Conservation (phyloP, 2,797 vertebrate species). For the Aratinga solstitialis region DNA sequence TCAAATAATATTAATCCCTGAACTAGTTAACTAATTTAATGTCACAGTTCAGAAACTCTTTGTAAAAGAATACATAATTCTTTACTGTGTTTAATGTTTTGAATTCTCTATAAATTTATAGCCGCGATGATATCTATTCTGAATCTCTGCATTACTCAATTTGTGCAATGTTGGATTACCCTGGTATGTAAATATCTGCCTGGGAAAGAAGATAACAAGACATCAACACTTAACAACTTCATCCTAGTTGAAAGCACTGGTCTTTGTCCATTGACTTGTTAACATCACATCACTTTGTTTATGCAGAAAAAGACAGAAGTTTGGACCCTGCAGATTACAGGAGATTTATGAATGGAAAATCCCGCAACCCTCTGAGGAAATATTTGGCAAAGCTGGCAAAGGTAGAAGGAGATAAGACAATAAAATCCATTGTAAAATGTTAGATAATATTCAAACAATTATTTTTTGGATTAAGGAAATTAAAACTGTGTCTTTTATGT, state of each 20-base stretch:
- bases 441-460: not conserved
- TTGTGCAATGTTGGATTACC: not conserved
- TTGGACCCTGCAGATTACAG: not conserved
- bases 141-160: not conserved
- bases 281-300: slow-evolving; percentile 20
- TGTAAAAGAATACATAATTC: not conserved
- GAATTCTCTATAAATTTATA: not conserved
- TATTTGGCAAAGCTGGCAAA: slow-evolving; percentile 12
- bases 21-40: not conserved
- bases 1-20: not conserved
- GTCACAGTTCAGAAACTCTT: not conserved
- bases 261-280: slow-evolving; percentile 22
- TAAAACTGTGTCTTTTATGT: not conserved
- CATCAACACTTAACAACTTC: not conserved
- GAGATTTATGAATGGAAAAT: slow-evolving; percentile 21
- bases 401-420: not conserved
- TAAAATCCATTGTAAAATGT: not conserved
- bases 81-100: not conserved
- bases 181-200: not conserved
- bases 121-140: not conserved
- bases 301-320: slow-evolving; percentile 8
- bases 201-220: not conserved
- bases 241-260: not conserved
- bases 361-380: not conserved
- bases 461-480: not conserved